Conservation (phyloP, 2,113 vertebrate species). For the Heterocephalus glaber region DNA sequence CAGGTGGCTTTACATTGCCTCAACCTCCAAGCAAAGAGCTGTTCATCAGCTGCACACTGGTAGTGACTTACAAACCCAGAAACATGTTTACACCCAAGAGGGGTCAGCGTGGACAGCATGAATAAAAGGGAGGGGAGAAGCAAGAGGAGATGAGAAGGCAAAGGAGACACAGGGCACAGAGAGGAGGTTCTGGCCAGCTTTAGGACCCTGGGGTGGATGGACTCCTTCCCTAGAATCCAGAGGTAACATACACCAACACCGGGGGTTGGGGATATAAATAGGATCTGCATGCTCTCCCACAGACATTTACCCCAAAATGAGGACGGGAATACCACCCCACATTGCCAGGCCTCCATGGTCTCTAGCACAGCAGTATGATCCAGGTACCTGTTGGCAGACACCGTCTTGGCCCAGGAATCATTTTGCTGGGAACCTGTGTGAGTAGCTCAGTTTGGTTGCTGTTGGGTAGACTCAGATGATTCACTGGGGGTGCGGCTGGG, state of each 20-base stretch:
- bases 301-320: not conserved
- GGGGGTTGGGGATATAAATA: accelerated
- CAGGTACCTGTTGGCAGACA: accelerated
- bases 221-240: accelerated
- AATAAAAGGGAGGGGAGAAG: not conserved
- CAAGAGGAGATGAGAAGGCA: not conserved
- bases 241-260: too few relatives aligned
- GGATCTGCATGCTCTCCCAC: accelerated
- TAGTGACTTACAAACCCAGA: not conserved
- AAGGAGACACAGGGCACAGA: too few relatives aligned
- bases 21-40: accelerated
- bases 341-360: not conserved
- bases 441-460: not conserved
- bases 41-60: accelerated
- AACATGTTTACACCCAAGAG: not conserved
- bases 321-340: accelerated
- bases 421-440: accelerated
- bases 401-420: accelerated
- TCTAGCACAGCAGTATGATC: not conserved
- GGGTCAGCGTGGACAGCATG: not conserved
- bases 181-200: too few relatives aligned
- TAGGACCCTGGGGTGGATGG: not conserved
- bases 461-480: not conserved
- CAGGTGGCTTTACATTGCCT: accelerated
- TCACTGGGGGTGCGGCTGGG: accelerated